Base-by-base conservation (phyloP, 2,888 invertebrate species). In the Cephonodes hylas region DNA sequence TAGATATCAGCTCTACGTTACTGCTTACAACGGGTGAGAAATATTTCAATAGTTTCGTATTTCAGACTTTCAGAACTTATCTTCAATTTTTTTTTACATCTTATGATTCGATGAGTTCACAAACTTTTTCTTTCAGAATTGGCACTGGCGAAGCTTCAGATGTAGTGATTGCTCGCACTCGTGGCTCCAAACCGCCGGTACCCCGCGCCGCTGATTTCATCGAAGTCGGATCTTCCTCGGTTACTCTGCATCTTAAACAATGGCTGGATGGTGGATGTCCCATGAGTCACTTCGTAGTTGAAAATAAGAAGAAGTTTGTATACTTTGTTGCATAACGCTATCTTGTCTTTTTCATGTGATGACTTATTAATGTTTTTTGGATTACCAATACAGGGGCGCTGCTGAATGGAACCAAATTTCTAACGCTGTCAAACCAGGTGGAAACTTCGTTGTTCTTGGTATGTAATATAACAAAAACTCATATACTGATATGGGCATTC, bases 201-300 rank as follows among this genome's bases (percentile, higher is more conserved):
- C 98, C 99, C 0, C 96, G 97, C 83, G 98, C 98, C 62, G 95
- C 96, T 3, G 95, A 97, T 83, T 97, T 99, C 85, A 96, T 99
- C 83, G 97, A 97, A 82, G 97, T 97, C 0, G 97, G 97, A 25
- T 96, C 97, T n/a, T 97, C 97, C 68, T 98, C 97, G 72, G 97
- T 98, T 59, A 97, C 97, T 1, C 93, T 99, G 68, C 98, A 98
- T 81, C 94, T 99, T 72, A 96, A 95, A 77, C 96, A 98, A 66
- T 99, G 99, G 99, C 96, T 96, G 64, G 97, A 97, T 84, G 98
- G 98, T 61, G 98, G 98, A 64, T 99, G 99, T 83, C 97, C 98
- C 18, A 98, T 99, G 96, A 94, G 96, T 68, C 97, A 98, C 84
- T 99, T 98, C 85, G 98, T 98, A 67, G 97, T 99, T 58, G 98